These are phyloP conservation scores for Pammene fasciana DNA, from an alignment of 2,888 invertebrate species.

Conservation along the genomic window DNA sequence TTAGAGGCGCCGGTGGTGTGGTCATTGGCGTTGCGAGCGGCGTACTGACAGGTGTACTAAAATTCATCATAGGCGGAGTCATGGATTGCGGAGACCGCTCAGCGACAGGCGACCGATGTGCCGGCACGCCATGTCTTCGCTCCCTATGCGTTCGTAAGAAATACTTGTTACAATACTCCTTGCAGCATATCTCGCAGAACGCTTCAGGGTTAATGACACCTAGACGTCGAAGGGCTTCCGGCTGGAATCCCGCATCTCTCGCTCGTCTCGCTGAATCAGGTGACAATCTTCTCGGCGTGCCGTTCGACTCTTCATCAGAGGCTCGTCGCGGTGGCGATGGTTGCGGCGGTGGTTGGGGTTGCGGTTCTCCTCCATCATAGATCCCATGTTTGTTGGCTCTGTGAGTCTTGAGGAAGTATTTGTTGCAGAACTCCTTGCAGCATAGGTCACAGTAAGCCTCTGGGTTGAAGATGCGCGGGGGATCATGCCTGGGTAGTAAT, in stretches of 20 bases:
- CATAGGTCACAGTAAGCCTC: conserved; percentile 99
- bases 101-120: conserved; percentile 64
- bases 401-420: conserved; percentile 98
- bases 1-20: conserved; percentile 89
- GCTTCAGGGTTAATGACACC: conserved; percentile 94
- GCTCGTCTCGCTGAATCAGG: conserved; percentile 85
- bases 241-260: conserved; percentile 88
- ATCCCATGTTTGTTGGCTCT: conserved; percentile 99
- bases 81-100: conserved; percentile 79
- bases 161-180: conserved; percentile 96
- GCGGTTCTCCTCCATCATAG: conserved; percentile 84
- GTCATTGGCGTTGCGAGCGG: conserved; percentile 85
- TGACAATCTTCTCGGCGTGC: conserved; percentile 83
- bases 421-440: conserved; percentile 99
- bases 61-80: conserved; percentile 62
- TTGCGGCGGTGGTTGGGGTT: conserved; percentile 68
- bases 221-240: conserved; percentile 88
- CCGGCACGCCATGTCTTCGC: conserved; percentile 93
- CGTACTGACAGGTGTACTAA: conserved; percentile 53
- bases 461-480: conserved; percentile 95
- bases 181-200: conserved; percentile 96
- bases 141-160: conserved; percentile 96
- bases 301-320: conserved; percentile 76
- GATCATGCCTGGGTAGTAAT: conserved; percentile 79
- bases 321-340: conserved; percentile 78